A percentile compares a stretch with the other conserved stretches of the same genome.
Conservation (phyloP, 37 sponge, comb jelly and placozoan species). For the Oscarella lobularis region DNA sequence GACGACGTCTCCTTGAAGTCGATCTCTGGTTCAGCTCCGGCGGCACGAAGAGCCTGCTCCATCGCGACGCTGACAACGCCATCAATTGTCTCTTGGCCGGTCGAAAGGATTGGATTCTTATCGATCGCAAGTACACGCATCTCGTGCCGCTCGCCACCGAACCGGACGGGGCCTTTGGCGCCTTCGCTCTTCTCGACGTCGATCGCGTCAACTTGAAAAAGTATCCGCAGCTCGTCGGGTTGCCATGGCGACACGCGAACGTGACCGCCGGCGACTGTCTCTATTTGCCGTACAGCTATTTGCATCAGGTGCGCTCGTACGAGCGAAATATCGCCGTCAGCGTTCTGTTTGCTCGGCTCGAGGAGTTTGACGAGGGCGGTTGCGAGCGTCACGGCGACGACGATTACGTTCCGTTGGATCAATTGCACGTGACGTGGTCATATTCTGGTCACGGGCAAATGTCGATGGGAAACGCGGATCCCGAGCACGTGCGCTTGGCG, state of each 20-base stretch:
- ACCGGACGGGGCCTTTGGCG: constrained; percentile 19
- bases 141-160: constrained; percentile 22
- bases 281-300: constrained; percentile 16
- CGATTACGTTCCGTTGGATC: background rate
- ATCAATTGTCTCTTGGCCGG: constrained; percentile 13
- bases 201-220: constrained; percentile 17
- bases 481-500: background rate
- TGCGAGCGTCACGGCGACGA: background rate
- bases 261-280: constrained; percentile 32
- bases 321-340: constrained; percentile 28
- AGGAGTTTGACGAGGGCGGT: constrained; percentile 13
- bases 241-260: constrained; percentile 23
- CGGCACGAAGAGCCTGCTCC: constrained; percentile 4
- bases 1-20: constrained; percentile 7
- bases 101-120: constrained; percentile 31
- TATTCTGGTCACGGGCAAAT: constrained; percentile 28
- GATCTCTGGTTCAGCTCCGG: constrained; percentile 13
- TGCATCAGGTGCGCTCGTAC: constrained; percentile 11
- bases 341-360: constrained; percentile 15
- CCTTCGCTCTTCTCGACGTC: constrained; percentile 22
- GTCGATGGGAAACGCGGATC: constrained; percentile 22
- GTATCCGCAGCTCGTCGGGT: constrained; percentile 10
- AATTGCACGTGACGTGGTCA: constrained; percentile 11
- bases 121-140: constrained; percentile 19
- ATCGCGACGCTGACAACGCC: constrained; percentile 15